Base-by-base conservation (phyloP, 2,113 vertebrate species). In the Callionymus lyra region DNA sequence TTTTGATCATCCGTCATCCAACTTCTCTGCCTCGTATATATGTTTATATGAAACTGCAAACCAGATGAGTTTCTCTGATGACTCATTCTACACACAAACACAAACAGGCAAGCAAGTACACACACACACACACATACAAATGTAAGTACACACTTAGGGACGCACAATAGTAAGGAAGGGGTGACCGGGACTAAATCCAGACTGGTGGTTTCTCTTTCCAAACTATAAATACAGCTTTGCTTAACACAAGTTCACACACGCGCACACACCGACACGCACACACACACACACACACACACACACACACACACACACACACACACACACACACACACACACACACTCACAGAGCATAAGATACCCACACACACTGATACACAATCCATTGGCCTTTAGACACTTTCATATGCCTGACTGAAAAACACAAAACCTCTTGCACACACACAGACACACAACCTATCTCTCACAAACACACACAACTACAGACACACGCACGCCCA, bases 161-260 rank as follows among this genome's bases (percentile, higher is more conserved):
- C 44, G 33, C 56, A 50, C 38, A 33, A 40, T 41, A 55, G 56
- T 68, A 48, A 68, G 47, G 50, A 73, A 65, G 68, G 70, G 73
- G 66, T 48, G 58, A 70, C 52, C 15, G 41, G 64, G 62, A 70
- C 65, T 75, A 68, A 70, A 78, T 74, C 72, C 76, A 84, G 73
- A 74, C 57, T 74, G 52, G 73, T 77, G 81, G 80, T 81, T 80
- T 81, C 50, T 74, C 49, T 47, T 74, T 69, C 65, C 40, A 3
- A 37, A 59, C 71, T 83, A 78, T 70, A 84, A 83, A 83, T 84
- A 84, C 45, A 57, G 58, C 53, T 70, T 46, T 44, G 58, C 64
- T 65, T 76, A 74, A 68, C 76, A 77, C 55, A 75, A 70, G 59
- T 71, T 69, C 53, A 51, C 38, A 50, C 53, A n/a, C n/a, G n/a